Percentiles rank a stretch among this genome's conserved stretches.
Evolutionary conservation across 2,113 vertebrate genomes (phyloP).

Genomic region (Ictalurus furcatus): DNA sequence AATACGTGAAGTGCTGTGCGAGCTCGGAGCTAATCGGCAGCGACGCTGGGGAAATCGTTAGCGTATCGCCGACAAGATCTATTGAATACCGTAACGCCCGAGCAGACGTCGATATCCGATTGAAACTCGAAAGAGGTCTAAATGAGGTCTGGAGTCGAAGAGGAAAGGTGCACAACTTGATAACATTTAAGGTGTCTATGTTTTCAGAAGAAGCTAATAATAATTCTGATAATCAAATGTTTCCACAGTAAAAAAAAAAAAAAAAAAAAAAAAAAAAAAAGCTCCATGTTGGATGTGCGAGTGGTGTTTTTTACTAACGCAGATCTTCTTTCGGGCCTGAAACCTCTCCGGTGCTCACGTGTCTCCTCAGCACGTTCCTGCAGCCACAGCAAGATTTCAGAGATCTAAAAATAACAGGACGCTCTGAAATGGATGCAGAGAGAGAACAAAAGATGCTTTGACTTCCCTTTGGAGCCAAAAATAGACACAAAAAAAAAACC

Average conservation of each 20-base stretch:
- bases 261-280: too few species aligned
- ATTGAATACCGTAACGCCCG: slow-evolving; percentile 22
- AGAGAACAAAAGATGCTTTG: slow-evolving; percentile 53
- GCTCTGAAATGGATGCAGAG: slow-evolving; percentile 43
- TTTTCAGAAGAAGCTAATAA: not conserved
- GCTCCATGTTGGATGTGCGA: not conserved
- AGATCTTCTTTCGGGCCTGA: not conserved
- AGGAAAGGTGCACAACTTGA: not conserved
- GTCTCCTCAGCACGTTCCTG: slow-evolving; percentile 20
- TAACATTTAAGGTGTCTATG: not conserved
- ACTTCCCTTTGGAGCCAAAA: slow-evolving; percentile 50
- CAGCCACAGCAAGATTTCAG: slow-evolving; percentile 42
- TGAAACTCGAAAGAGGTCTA: not conserved
- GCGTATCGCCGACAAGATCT: slow-evolving; percentile 43
- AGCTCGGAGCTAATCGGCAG: slow-evolving; percentile 39
- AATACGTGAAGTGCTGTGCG: slow-evolving; percentile 45
- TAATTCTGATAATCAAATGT: too few species aligned
- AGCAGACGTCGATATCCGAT: slow-evolving; percentile 24
- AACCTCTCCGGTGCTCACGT: not conserved
- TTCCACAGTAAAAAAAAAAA: too few species aligned
- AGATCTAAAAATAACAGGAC: slow-evolving; percentile 49
- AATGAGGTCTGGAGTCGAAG: not conserved
- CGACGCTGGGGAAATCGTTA: slow-evolving; percentile 43
- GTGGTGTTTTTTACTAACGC: not conserved
- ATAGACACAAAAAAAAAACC: slow-evolving; percentile 46